These are phyloP conservation scores for Premnoplex brunnescens DNA, from an alignment of 2,797 vertebrate genomes.

Conservation along the genomic window DNA sequence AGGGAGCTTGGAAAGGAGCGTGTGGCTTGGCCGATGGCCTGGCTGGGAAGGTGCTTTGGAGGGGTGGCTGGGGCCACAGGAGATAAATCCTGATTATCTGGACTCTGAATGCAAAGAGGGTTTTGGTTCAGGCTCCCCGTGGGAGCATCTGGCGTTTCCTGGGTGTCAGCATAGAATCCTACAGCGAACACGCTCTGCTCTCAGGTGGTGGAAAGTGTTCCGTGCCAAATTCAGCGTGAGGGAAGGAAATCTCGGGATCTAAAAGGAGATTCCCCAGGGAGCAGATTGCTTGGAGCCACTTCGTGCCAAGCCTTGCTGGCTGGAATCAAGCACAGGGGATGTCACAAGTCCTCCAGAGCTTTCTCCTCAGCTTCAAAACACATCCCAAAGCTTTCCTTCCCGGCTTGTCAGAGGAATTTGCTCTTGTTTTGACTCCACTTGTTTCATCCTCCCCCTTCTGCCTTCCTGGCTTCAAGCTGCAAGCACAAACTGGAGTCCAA, in stretches of 20 bases:
- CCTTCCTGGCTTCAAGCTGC: not conserved
- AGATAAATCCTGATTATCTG: constrained; percentile 6
- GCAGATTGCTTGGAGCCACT: not conserved
- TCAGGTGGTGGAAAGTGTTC: not conserved
- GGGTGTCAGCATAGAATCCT: not conserved
- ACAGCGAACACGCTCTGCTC: not conserved
- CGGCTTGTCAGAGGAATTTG: not conserved
- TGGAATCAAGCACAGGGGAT: rapidly evolving
- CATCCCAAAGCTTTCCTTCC: not conserved
- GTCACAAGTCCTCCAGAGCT: not conserved
- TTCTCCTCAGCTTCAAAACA: not conserved
- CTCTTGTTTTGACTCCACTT: not conserved
- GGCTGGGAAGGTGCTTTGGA: rapidly evolving
- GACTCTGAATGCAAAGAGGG: not conserved
- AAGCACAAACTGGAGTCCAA: rapidly evolving
- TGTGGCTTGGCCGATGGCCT: not conserved
- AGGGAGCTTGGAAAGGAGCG: not conserved
- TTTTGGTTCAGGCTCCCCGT: rapidly evolving
- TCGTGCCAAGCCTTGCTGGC: not conserved
- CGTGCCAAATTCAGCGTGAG: rapidly evolving
- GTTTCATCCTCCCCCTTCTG: not conserved
- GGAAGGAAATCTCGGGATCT: not conserved
- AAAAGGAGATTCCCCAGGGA: not conserved
- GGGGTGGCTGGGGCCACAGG: not conserved
- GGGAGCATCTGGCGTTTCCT: constrained; percentile 2